Base-by-base conservation (phyloP, 2,888 invertebrate species). In the Asteroscopus sphinx region DNA sequence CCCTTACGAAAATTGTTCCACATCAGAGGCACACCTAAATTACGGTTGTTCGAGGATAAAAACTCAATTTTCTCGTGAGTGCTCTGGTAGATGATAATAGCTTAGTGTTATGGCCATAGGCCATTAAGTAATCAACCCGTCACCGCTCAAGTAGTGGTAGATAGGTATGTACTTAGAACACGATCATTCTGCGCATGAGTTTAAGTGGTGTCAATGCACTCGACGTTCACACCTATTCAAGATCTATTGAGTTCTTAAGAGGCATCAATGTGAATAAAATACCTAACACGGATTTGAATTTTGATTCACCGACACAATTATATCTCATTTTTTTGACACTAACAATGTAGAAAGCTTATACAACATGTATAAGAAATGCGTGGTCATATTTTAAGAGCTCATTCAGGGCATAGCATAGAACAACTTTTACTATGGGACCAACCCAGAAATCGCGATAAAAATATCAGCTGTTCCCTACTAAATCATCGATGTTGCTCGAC, bases 141-240 rank as follows among this genome's bases (percentile, higher is more conserved):
- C 53, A 53, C 13, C 47, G 39, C 30, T 51, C 59, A 35, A 47
- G 28, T 41, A 7, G 21, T 13, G 8, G 28, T 12, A 21, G 9
- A 7, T 15, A 35, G 8, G 28, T 12, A 21, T 7, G 5, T 15
- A 35, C 53, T 66, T 42, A 21, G 44, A 45, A 40, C 65, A 5
- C 16, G 65, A 49, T 41, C 15, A n/a, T 15, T 52, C 21, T 46
- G 28, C 51, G 59, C 45, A 28, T 33, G 36, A 44, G 42, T 59
- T 30, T 53, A 64, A 64, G 60, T 60, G 67, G 60, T 44, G 60
- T 66, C 64, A 64, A 53, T 44, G 64, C 36, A 52, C 64, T 66
- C 33, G 12, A 59, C 21, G 15, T 15, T 11, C 1, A 6, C 15
- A 41, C 15, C 41, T 64, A 32, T 59, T 35, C 13, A 47, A 32